A percentile compares a stretch with the other conserved stretches of the same genome.
Conservation (phyloP, 2,888 invertebrate species). For the Apotomis turbidana region DNA sequence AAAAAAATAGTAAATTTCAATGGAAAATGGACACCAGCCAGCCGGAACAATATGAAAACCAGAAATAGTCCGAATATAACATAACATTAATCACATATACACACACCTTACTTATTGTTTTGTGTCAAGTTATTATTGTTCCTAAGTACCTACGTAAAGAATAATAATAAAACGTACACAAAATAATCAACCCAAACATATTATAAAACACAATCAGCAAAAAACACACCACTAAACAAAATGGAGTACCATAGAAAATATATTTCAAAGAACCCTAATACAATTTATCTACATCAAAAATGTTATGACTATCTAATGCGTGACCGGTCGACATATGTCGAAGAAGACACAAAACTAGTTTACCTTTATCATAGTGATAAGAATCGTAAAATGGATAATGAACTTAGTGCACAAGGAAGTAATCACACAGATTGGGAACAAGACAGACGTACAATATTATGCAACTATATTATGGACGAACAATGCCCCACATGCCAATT, state of each 20-base stretch:
- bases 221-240: neutral
- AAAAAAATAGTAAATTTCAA: neutral
- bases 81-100: neutral
- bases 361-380: neutral
- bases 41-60: constrained; percentile 5
- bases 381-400: neutral
- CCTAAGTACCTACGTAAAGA: too few relatives aligned
- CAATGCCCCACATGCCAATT: neutral
- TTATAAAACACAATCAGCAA: neutral
- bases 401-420: neutral
- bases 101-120: neutral
- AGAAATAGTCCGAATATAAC: constrained; percentile 3
- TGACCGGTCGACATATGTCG: neutral
- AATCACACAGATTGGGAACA: too few relatives aligned
- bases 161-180: neutral
- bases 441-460: neutral
- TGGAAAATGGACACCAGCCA: neutral
- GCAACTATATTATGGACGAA: constrained; percentile 5
- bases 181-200: neutral
- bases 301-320: neutral
- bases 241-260: neutral
- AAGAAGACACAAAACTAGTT: neutral
- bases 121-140: constrained; percentile 11
- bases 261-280: neutral
- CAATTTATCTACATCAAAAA: neutral